phyloP scores from a whole-genome alignment of 2,113 vertebrate genomes.

The Mastomys coucha region DNA sequence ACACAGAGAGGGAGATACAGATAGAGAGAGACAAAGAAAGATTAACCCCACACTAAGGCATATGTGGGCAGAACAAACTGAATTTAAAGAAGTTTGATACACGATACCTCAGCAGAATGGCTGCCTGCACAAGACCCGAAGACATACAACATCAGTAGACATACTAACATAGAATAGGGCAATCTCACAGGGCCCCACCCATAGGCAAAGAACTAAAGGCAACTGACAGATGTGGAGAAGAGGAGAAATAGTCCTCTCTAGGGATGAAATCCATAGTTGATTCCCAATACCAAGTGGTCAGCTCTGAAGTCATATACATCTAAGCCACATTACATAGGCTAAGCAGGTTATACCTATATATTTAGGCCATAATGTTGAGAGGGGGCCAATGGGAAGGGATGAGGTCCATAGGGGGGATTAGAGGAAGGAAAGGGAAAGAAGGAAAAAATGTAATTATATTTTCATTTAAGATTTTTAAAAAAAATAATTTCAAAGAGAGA shows the following conservation, averaged over 20 bases:
- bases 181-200: neutral
- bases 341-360: neutral
- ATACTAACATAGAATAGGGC: neutral
- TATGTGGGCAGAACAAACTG: neutral
- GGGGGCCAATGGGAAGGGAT: neutral
- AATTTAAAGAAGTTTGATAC: neutral
- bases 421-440: neutral
- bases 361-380: neutral
- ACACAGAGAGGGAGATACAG: too few species aligned
- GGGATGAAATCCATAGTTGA: neutral
- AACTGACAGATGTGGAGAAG: too few species aligned
- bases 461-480: neutral
- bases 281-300: neutral
- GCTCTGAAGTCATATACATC: neutral
- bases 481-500: neutral
- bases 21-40: too few species aligned
- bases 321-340: neutral
- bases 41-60: neutral
- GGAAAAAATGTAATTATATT: neutral
- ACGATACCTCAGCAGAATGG: neutral
- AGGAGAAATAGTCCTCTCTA: neutral
- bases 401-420: neutral
- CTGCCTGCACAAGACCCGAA: neutral
- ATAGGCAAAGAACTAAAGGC: neutral
- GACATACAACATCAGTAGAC: neutral